Evolutionary conservation across 2,797 vertebrate species (phyloP), one percentile per base, ranked within the genome.

Genomic region (Esox masquinongy): DNA sequence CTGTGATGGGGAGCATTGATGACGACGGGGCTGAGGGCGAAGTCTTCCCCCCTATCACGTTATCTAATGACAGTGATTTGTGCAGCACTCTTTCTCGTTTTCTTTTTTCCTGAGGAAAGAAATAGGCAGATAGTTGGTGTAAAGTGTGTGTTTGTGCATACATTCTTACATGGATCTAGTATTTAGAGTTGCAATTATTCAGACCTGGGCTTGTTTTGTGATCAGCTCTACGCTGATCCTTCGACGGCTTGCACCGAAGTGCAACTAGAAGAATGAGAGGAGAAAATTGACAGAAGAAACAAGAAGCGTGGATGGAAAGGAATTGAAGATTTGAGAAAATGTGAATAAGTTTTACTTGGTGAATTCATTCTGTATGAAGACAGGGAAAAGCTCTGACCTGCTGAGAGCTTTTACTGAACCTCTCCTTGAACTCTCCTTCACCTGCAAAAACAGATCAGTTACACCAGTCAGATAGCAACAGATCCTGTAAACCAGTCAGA

Each of bases 191-290:
- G 1, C 19, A 31, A 24, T 47, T 5, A 7, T 43, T 43, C 1
- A 15, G 49, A 96, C 95, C 91, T 91, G 83, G 78, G 78, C 79
- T 82, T 92, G 90, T 75, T 79, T 90, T 59, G 93, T 87, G 86
- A 96, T 93, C 8, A 97, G 74, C 0, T 94, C 92, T 0, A 94
- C 80, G 70, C 95, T 96, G 89, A 96, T 87, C 63, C 96, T 91
- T 64, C 92, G 91, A 2, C 94, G 94, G 9, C n/a, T 59, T 22
- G n/a, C 53, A 11, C 83, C 39, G 12, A 72, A 80, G 0, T 73
- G 87, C 94, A 95, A 74, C 73, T 17, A 68, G 26, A n/a, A 51
- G 59, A 53, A 74, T 6, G n/a, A 14, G n/a, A 22, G 31, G 17
- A 61, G 15, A 49, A 14, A 31, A 70, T 17, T n/a, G 39, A 43